Base-by-base conservation (phyloP, 2,113 vertebrate species). In the Rhodinocichla rosea region DNA sequence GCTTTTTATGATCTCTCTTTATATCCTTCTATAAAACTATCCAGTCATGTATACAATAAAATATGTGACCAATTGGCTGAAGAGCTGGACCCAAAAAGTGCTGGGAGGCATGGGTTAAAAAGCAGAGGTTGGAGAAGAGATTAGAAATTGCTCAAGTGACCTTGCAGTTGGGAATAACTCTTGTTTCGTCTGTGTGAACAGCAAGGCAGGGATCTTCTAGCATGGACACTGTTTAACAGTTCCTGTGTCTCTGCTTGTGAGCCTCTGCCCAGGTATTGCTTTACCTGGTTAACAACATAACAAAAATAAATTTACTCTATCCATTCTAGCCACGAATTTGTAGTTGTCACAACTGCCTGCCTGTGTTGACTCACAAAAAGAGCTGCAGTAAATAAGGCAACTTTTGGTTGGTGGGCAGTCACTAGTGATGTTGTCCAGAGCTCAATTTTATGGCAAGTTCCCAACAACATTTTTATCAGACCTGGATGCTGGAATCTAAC, bases 11-110 rank as follows among this genome's bases (percentile, higher is more conserved):
- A 7, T 49, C 2, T 42, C 1, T 91, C 11, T 49, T 53, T 33
- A 9, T 47, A 35, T 33, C 23, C 11, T 75, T 83, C 49, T 32
- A 18, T 30, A 30, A 24, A 70, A 56, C n/a, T 57, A 47, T 19
- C 26, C 22, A 55, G 35, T 52, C 22, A 4, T 24, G 14, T 21
- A 17, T 13, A 39, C 30, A 40, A 35, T 13, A 42, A 0, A 2
- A 10, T 28, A 4, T 26, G 20, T 47, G 27, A 90, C n/a, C 16
- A 69, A 15, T 3, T 37, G 64, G 9, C n/a, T 80, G 56, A 62
- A 70, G 13, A 14, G 9, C 19, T 14, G 4, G 37, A 30, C 30
- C 42, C 0, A 0, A 27, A 56, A 40, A 24, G 12, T 28, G 12
- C 33, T 45, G 55, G 22, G 28, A 69, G 55, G 14, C 18, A 20